Base-by-base conservation (phyloP, 2,797 vertebrate genomes). In the Capromys pilorides region DNA sequence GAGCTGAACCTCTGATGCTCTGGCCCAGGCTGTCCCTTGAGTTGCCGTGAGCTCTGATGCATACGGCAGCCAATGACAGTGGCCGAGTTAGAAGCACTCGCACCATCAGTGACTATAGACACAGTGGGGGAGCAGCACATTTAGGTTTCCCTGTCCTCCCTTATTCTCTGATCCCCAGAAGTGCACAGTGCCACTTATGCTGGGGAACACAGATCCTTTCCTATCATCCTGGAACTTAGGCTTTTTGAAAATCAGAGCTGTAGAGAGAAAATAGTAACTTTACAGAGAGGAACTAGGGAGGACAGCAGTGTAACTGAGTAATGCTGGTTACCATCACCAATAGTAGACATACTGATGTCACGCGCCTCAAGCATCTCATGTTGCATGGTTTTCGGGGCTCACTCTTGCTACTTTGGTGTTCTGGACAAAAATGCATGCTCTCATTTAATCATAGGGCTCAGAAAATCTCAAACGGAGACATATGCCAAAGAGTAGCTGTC, bases 201-300 rank as follows among this genome's bases (percentile, higher is more conserved):
- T 28, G 26, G 49, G 12, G 45, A 85, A 26, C 11, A 41, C 6
- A 77, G 54, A 79, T 19, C 67, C 83, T 80, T 33, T 18, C n/a
- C 12, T 49, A 57, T 54, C 31, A 9, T 69, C 33, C 59, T 86
- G 41, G 49, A 66, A 71, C 4, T 6, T 26, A 21, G 28, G 14
- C 49, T 87, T 83, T 94, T 93, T 59, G 73, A 87, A 89, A 87
- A 83, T 19, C 73, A 82, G 11, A 8, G 39, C 85, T 93, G 62
- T 62, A 95, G 88, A 95, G 49, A 31, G 85, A 61, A 85, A 92
- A 64, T 0, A 75, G 33, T 69, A 78, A 82, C 64, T 66, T 82
- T 84, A 51, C 21, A 57, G 11, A 62, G 33, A 51, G 80, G 33
- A 82, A 86, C 18, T 4, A 45, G 39, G 26, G 61, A 84, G 78